Base-by-base conservation (phyloP, 2,113 vertebrate genomes). In the Spea multiplicata region DNA sequence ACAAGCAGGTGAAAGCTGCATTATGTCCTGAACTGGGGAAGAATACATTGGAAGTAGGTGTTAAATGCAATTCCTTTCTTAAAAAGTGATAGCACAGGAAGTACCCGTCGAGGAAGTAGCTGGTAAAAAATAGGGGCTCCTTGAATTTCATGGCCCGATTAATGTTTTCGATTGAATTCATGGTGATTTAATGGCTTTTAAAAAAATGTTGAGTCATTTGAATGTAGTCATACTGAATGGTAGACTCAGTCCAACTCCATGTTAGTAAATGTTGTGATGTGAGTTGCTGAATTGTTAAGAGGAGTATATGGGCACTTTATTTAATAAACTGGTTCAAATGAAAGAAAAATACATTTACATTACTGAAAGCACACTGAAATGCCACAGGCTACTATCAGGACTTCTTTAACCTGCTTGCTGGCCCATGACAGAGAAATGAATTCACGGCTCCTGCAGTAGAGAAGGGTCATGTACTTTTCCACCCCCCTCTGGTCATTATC, bases 401-500 rank as follows among this genome's bases (percentile, higher is more conserved):
- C 44, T 69, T 76, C 44, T 59, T 69, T 69, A 59, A 48, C 44
- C 52, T 48, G 16, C 14, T 47, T 53, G 7, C 14, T 71, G 17
- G 69, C 17, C 16, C 69, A 71, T 53, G 13, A 50, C 10, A 61
- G 44, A 49, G 14, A 14, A 68, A 69, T 59, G 8, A 76, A 69
- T 76, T 68, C 10, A 44, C 50, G 52, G 9, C n/a, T 52, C 66
- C 55, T 59, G 10, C 46, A 44, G 16, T 55, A 50, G 53, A 17
- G 59, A 70, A 68, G 52, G 8, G 49, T 69, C 13, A 44, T 4
- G 4, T 16, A 17, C 30, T 70, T 14, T 16, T n/a, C 5, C 55
- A 46, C 44, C 13, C 44, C 5, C 50, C 12, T 69, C 52, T 76
- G 10, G 53, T 69, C 66, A 76, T 76, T 69, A 61, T 52, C 8